Evolutionary conservation across 2,113 vertebrate species (phyloP).

Genomic region (Siphamia tubifer): DNA sequence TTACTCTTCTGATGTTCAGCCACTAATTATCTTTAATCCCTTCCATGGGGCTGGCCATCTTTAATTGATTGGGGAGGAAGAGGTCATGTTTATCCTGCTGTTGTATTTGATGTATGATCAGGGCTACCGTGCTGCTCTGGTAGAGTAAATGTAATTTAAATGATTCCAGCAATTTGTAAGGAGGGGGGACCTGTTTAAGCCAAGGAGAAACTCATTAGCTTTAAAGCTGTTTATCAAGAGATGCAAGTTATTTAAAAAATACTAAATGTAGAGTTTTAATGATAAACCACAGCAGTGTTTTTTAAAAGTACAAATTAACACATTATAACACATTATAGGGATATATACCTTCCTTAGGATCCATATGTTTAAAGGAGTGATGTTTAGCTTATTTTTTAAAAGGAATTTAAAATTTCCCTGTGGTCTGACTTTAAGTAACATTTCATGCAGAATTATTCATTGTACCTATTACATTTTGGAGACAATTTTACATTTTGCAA

Average conservation of each 20-base stretch:
- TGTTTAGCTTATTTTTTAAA: too few relatives aligned
- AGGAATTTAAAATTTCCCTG: too few relatives aligned
- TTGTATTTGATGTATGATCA: neutral
- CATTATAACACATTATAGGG: too few relatives aligned
- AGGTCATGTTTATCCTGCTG: neutral
- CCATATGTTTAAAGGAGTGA: too few relatives aligned
- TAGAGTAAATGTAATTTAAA: neutral
- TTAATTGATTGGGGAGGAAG: constrained; percentile 14
- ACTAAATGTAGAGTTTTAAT: too few relatives aligned
- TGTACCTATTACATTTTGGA: neutral
- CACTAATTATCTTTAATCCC: constrained; percentile 17
- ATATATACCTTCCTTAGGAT: too few relatives aligned
- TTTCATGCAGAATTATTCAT: neutral
- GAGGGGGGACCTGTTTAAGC: too few relatives aligned
- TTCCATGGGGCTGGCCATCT: constrained; percentile 2
- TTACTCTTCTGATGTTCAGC: constrained; percentile 12
- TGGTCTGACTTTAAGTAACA: neutral
- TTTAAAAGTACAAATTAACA: too few relatives aligned
- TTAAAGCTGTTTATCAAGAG: too few relatives aligned
- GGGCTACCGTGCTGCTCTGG: neutral
- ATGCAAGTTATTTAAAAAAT: too few relatives aligned
- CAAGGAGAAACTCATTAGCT: neutral
- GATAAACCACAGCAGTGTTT: too few relatives aligned
- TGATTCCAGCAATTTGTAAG: neutral
- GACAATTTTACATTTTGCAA: too few relatives aligned